phyloP scores from a whole-genome alignment of 1,140 invertebrate genomes.

The Triops longicaudatus region DNA sequence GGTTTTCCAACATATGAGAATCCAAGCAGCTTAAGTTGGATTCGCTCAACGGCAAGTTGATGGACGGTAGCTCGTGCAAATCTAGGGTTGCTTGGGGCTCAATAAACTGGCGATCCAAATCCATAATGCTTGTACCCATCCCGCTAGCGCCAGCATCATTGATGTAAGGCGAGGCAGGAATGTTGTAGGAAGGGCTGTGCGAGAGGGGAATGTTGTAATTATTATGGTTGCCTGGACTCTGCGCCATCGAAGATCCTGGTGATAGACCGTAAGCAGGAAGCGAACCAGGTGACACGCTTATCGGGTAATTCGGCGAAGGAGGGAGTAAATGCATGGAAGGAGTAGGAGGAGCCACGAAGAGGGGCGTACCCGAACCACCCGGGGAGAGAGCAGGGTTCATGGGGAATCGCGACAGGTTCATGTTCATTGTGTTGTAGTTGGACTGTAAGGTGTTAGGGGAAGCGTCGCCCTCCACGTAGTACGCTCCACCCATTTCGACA shows the following conservation, averaged over 20 bases:
- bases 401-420: background rate
- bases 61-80: slow-evolving; percentile 21
- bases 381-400: background rate
- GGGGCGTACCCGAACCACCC: background rate
- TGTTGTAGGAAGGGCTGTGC: background rate
- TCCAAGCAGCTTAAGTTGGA: slow-evolving; percentile 22
- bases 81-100: slow-evolving; percentile 18
- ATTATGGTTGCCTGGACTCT: background rate
- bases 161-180: slow-evolving; percentile 21
- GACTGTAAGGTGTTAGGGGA: slow-evolving; percentile 4
- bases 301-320: background rate
- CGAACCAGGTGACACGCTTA: background rate
- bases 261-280: background rate
- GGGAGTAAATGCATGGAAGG: background rate
- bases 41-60: slow-evolving; percentile 25
- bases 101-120: slow-evolving; percentile 24
- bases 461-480: background rate
- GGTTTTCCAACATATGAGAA: slow-evolving; percentile 23
- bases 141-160: slow-evolving; percentile 5
- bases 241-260: background rate
- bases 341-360: background rate
- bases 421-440: background rate
- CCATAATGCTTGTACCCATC: slow-evolving; percentile 21
- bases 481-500: background rate
- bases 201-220: slow-evolving; percentile 3